Evolutionary conservation across 2,888 invertebrate species (phyloP), one percentile per base, ranked within the genome.

Genomic region (Cepaea hortensis): DNA sequence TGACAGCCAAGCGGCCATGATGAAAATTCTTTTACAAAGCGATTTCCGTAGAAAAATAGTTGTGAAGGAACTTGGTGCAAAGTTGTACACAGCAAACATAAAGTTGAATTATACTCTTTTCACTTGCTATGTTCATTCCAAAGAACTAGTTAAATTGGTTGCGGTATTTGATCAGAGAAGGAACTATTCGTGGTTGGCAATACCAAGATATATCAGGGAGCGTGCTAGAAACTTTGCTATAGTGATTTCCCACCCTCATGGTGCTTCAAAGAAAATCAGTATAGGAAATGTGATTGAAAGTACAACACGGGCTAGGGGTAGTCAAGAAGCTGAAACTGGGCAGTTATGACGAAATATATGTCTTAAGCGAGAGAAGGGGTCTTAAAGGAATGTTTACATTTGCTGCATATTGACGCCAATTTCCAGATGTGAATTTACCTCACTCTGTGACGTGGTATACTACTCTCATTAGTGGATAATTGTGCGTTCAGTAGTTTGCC

Each of bases 1-100:
- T 35, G 35, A 35, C 35, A 35, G 35, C 35, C 35, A 35, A 1
- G 35, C 35, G 35, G 35, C 35, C 35, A 35, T 35, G 35, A 35
- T 35, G 77, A 7, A 81, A 86, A n/a, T 82, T 75, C 73, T n/a
- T 86, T 86, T 20, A 85, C 61, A 70, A 77, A 76, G 68, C 68
- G 65, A 72, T 18, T 13, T 23, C 46, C 46, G 68, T 1, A 7
- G 50, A 0, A 11, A 62, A 18, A 61, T 68, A 7, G 68, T 86
- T 2, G 55, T 76, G 35, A 35, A 35, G 35, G 35, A 35, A 35
- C 35, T 35, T 35, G 35, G 35, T 35, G 35, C 35, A 35, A 35
- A 35, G 35, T 35, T 35, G 35, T 35, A 35, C 35, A 35, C n/a
- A 35, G 35, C 35, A 35, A 35, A 35, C 35, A 35, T 1, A 35